These are phyloP conservation scores for Drusus annulatus DNA, from an alignment of 1,140 invertebrate species.

Conservation along the genomic window DNA sequence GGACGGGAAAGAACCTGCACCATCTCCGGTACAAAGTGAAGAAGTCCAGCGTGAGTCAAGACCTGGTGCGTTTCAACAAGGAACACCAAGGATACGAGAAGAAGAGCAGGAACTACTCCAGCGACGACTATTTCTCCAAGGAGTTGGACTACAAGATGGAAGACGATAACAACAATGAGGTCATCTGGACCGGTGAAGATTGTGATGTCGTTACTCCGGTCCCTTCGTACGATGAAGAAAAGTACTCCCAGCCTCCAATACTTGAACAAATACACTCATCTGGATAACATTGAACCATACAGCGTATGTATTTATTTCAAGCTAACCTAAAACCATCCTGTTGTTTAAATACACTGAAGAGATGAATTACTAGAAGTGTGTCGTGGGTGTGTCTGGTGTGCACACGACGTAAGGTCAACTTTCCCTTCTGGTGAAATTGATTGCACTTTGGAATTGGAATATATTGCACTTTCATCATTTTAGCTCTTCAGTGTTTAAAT, in stretches of 20 bases:
- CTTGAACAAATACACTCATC: constrained; percentile 41
- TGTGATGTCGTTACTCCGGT: too few species aligned
- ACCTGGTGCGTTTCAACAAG: too few species aligned
- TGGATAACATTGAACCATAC: constrained; percentile 49
- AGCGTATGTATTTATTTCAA: constrained; percentile 20
- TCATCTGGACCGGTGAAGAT: constrained; percentile 7
- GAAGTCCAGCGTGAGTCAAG: constrained; percentile 14
- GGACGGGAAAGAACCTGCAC: constrained; percentile 16
- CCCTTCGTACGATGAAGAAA: too few species aligned
- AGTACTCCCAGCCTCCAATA: neutral
- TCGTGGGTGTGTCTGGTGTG: too few species aligned
- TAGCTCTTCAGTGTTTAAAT: too few species aligned
- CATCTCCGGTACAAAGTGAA: constrained; percentile 15
- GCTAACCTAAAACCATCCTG: too few species aligned
- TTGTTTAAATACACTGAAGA: too few species aligned
- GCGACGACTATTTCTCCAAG: neutral
- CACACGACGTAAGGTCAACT: too few species aligned
- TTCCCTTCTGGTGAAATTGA: too few species aligned
- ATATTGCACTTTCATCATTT: too few species aligned
- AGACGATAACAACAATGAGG: constrained; percentile 39
- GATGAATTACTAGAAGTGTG: too few species aligned
- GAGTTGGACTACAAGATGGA: constrained; percentile 25
- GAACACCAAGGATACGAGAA: neutral
- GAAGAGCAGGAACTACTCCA: constrained; percentile 3
- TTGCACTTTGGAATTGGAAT: too few species aligned